These are phyloP conservation scores for Zoroaster sp. DNA, from an alignment of 53 echinoderm and acorn worm species.

Conservation along the genomic window DNA sequence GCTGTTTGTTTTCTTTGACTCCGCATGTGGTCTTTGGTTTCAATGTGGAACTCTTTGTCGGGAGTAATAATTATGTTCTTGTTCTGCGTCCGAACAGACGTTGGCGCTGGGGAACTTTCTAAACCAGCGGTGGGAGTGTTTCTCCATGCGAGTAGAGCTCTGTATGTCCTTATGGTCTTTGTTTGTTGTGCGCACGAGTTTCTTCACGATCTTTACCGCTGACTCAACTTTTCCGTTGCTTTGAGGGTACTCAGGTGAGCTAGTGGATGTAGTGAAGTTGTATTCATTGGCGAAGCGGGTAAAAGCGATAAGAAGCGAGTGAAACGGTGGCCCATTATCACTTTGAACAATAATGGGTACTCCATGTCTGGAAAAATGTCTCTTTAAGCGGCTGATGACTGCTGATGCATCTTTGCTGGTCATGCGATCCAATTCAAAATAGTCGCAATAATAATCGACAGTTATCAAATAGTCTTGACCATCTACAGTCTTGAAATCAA, in stretches of 20 bases:
- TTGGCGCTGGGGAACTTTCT: constrained; percentile 54
- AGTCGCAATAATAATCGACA: constrained; percentile 66
- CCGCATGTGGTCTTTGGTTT: constrained; percentile 25
- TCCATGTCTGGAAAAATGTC: constrained; percentile 67
- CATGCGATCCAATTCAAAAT: constrained; percentile 64
- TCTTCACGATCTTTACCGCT: constrained; percentile 60
- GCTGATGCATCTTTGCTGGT: constrained; percentile 5
- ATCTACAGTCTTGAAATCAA: constrained; percentile 37
- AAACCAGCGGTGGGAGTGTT: constrained; percentile 57
- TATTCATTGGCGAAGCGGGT: not conserved
- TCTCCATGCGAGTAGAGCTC: constrained; percentile 42
- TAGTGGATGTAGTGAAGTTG: not conserved
- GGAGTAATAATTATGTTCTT: constrained; percentile 44
- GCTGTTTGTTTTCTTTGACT: not conserved
- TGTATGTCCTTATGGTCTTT: constrained; percentile 55
- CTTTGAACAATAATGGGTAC: constrained; percentile 51
- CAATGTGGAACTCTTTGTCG: constrained; percentile 32
- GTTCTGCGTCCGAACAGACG: constrained; percentile 41
- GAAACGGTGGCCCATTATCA: constrained; percentile 70
- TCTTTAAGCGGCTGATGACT: constrained; percentile 60
- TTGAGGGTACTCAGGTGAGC: constrained; percentile 57
- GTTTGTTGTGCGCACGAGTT: constrained; percentile 49
- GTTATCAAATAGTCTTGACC: constrained; percentile 41
- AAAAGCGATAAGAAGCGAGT: not conserved
- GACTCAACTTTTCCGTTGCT: constrained; percentile 70